phyloP scores from a whole-genome alignment of 2,113 vertebrate species.

The Epinephelus fuscoguttatus region DNA sequence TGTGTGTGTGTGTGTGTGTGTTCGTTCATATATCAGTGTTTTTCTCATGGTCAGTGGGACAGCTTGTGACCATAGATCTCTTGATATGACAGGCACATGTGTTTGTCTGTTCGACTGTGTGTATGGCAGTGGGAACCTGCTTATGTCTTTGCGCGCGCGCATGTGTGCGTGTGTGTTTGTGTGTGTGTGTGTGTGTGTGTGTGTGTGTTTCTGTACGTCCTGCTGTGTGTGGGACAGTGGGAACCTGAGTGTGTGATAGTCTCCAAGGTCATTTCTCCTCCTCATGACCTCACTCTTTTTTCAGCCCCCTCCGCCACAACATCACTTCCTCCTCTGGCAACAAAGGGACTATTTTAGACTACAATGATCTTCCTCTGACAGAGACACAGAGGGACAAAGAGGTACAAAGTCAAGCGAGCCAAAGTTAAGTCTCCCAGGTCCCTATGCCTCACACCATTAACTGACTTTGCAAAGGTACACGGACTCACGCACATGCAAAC shows the following conservation, averaged over 20 bases:
- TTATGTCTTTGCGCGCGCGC: conserved; percentile 18
- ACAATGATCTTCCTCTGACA: conserved; percentile 93
- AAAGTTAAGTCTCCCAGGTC: conserved; percentile 4
- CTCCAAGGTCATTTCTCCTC: conserved; percentile 88
- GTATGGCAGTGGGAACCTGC: conserved; percentile 57
- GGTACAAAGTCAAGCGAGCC: conserved; percentile 30
- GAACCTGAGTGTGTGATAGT: conserved; percentile 69
- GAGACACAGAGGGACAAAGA: conserved; percentile 68
- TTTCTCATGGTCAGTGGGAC: not conserved
- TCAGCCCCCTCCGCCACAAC: conserved; percentile 87
- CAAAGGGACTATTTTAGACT: conserved; percentile 93
- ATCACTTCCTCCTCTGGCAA: conserved; percentile 92
- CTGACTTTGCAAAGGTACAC: not conserved
- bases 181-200: conserved; percentile 65
- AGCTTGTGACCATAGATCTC: not conserved
- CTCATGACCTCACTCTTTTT: conserved; percentile 90
- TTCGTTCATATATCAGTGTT: not conserved
- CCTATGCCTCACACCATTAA: not conserved
- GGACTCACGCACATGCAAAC: not conserved
- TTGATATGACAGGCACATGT: not conserved
- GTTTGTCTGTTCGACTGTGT: conserved; percentile 46
- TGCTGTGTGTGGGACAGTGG: conserved; percentile 43
- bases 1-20: not conserved
- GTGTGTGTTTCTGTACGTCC: conserved; percentile 65
- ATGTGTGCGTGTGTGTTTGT: conserved; percentile 78